phyloP scores from a whole-genome alignment of 1,140 invertebrate genomes.

The Lutraria rhynchaena region DNA sequence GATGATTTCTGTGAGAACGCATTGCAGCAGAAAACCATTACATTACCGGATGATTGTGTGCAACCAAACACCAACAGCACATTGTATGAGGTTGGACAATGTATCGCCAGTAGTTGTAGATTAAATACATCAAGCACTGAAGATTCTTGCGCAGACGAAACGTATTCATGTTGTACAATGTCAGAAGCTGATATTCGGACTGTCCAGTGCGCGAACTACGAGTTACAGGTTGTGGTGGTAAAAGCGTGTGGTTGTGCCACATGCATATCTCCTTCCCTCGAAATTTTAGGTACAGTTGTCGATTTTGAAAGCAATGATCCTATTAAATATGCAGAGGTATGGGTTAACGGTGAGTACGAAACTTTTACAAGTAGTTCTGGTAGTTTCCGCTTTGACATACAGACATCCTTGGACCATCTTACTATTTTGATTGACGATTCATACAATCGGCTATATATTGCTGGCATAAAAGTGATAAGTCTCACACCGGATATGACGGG shows the following conservation, averaged over 20 bases:
- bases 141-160: background rate
- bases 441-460: background rate
- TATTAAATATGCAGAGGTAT: background rate
- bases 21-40: background rate
- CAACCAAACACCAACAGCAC: background rate
- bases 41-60: conserved; percentile 3
- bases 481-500: background rate
- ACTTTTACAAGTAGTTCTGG: background rate
- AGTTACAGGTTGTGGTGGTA: background rate
- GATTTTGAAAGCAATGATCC: background rate
- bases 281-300: background rate
- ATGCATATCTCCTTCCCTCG: background rate
- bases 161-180: background rate
- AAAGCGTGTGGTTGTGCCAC: background rate
- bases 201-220: background rate
- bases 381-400: background rate
- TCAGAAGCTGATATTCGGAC: background rate
- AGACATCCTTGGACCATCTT: background rate
- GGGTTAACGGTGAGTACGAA: background rate
- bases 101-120: background rate
- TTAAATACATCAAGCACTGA: background rate
- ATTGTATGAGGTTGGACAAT: conserved; percentile 1
- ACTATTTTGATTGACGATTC: background rate
- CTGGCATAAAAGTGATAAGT: background rate
- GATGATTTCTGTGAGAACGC: background rate